Percentiles rank a stretch among this genome's conserved stretches.
These are phyloP conservation scores for Falco biarmicus DNA, from an alignment of 2,797 vertebrate species.

Conservation along the genomic window DNA sequence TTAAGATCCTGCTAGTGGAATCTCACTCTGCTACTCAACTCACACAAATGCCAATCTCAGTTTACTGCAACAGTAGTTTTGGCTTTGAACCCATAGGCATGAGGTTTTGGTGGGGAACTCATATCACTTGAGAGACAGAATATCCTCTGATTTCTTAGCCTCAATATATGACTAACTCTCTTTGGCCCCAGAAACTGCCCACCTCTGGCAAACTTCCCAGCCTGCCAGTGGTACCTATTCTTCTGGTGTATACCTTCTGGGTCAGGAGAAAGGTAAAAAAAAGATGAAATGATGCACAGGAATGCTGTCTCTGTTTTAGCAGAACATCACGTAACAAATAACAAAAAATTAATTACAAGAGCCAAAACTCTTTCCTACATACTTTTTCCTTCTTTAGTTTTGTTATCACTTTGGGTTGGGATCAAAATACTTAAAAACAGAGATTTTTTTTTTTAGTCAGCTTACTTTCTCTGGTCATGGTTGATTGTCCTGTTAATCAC, in stretches of 20 bases:
- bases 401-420: neutral
- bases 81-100: neutral
- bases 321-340: accelerated
- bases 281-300: neutral
- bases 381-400: neutral
- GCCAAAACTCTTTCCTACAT: neutral
- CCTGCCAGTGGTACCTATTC: neutral
- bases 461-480: neutral
- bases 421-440: neutral
- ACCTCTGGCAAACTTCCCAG: neutral
- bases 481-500: neutral
- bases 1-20: neutral
- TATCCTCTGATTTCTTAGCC: neutral
- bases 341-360: neutral
- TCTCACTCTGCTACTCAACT: neutral
- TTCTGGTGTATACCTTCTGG: neutral
- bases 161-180: neutral
- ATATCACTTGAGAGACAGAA: neutral
- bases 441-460: neutral
- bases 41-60: neutral
- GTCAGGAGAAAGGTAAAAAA: neutral
- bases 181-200: neutral
- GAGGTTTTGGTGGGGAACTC: neutral
- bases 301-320: neutral
- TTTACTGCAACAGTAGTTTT: neutral